These are phyloP conservation scores for Acrocephalus kingi DNA, from an alignment of 2,113 vertebrate species.

Conservation along the genomic window DNA sequence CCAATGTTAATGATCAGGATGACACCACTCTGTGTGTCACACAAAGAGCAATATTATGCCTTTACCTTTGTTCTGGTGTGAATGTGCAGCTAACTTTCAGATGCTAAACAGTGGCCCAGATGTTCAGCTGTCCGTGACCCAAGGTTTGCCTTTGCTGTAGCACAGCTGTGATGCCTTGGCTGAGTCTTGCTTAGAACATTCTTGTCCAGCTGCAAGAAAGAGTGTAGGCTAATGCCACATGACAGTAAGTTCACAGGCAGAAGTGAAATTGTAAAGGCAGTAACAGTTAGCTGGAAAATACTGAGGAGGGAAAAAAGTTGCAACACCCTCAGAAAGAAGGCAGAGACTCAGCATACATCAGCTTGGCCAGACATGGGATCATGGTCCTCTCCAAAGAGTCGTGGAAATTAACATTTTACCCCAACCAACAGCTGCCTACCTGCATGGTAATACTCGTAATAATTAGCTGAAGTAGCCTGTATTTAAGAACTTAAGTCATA, in stretches of 20 bases:
- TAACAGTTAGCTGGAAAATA: neutral
- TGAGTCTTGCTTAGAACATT: neutral
- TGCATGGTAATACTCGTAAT: neutral
- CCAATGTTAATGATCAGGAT: neutral
- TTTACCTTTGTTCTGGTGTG: neutral
- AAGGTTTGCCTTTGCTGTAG: neutral
- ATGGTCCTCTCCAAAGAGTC: neutral
- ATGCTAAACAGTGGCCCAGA: neutral
- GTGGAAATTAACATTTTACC: neutral
- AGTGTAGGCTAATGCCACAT: rapidly evolving
- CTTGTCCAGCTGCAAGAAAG: neutral
- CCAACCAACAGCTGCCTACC: neutral
- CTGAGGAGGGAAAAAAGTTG: neutral
- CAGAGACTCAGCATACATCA: neutral
- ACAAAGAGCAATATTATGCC: neutral
- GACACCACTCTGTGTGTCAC: neutral
- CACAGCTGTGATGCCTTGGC: neutral
- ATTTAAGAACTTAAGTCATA: neutral
- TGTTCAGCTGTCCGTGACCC: neutral
- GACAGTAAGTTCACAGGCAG: neutral
- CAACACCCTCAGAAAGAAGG: neutral
- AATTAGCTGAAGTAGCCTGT: neutral
- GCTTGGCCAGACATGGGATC: rapidly evolving
- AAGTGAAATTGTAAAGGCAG: neutral
- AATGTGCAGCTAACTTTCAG: neutral